Evolutionary conservation across 2,113 vertebrate species (phyloP), one percentile per base, ranked within the genome.

Genomic region (Rattus rattus): DNA sequence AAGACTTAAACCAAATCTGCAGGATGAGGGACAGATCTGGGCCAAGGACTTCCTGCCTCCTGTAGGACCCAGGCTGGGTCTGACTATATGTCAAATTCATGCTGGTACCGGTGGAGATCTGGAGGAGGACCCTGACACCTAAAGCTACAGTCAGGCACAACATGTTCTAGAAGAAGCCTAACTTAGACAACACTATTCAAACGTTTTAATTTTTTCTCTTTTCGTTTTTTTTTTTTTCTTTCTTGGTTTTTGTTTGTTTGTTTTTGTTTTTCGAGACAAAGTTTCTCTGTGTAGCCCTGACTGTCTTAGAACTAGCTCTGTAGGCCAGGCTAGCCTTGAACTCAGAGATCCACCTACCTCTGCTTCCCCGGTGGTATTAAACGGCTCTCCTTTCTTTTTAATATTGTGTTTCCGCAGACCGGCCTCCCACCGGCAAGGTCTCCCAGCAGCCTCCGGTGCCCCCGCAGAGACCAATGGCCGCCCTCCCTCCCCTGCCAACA

Each of bases 381-480:
- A 75, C 20, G 9, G 20, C 72, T 24, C 19, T 75, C 49, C 67
- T 77, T 24, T 93, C 61, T 84, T 49, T 36, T 56, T 7, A 43
- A 75, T 94, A 83, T 96, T 96, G 90, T 16, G 0, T 95, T 67
- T 97, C 84, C 92, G 72, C 94, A 99, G 98, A 99, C 89, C 97
- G 98, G 81, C 98, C 98, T 65, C 26, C 96, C 2, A 81, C 97
- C 0, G 90, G 96, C 33, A 98, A 98, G 91, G 72, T 80, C 69
- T 39, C 91, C 1, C 98, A 96, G 49, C 98, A 99, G 92, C 99
- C 99, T n/a, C 99, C 99, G 1, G 92, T 99, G 63, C 99, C 99
- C 0, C 99, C 99, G 0, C 99, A 99, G 92, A 96, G 99, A 79
- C 99, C 99, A 0, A 85, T 6, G 97, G 92, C 20, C 17, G 98